Conservation (phyloP, 2,113 vertebrate genomes). For the Arothron firmamentum region DNA sequence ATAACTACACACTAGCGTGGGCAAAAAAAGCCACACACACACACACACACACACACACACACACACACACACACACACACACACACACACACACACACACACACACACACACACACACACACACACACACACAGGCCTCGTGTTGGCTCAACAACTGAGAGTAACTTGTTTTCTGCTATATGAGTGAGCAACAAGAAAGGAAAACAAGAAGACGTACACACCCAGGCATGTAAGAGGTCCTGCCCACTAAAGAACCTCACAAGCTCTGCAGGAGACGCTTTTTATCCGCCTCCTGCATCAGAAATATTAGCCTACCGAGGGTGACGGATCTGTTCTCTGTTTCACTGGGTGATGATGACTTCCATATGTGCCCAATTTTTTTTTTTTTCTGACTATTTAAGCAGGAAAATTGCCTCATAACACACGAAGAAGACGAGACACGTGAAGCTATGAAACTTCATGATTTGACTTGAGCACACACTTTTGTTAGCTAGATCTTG, state of each 20-base stretch:
- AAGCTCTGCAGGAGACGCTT: slow-evolving; percentile 45
- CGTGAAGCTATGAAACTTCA: too few species aligned
- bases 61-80: neutral
- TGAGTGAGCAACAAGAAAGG: neutral
- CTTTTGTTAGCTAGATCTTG: too few species aligned
- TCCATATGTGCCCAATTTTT: slow-evolving; percentile 50
- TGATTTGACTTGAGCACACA: too few species aligned
- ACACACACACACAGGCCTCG: neutral
- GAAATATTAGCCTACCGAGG: slow-evolving; percentile 35
- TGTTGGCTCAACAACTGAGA: too few species aligned
- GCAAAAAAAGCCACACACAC: slow-evolving; percentile 1
- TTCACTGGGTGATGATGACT: slow-evolving; percentile 47
- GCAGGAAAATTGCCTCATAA: slow-evolving; percentile 6
- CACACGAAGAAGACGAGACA: too few species aligned
- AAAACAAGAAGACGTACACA: slow-evolving; percentile 9
- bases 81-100: neutral
- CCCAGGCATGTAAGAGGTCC: slow-evolving; percentile 33
- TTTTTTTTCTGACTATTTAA: slow-evolving; percentile 16
- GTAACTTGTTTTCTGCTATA: neutral
- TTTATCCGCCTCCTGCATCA: slow-evolving; percentile 9
- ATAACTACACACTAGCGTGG: neutral
- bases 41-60: neutral
- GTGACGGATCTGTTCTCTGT: slow-evolving; percentile 42
- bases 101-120: slow-evolving; percentile 2
- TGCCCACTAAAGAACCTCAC: slow-evolving; percentile 49